These are phyloP conservation scores for Drosophila tripunctata DNA, from an alignment of 2,888 invertebrate genomes.

Conservation along the genomic window DNA sequence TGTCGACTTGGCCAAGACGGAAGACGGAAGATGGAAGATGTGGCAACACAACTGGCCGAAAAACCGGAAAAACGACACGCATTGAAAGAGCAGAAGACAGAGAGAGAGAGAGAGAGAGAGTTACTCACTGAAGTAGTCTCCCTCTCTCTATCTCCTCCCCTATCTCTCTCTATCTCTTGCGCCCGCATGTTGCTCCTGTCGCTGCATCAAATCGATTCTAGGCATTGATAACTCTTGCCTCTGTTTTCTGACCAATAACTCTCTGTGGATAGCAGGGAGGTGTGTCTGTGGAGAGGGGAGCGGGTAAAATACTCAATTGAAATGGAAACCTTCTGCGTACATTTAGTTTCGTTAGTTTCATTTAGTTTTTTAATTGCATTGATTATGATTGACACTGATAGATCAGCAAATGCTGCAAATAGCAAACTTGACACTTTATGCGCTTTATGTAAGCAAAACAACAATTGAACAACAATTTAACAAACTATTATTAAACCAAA, in stretches of 20 bases:
- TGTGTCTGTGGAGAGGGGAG: neutral
- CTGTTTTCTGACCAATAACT: slow-evolving; percentile 34
- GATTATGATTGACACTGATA: slow-evolving; percentile 74
- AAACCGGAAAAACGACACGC: slow-evolving; percentile 78
- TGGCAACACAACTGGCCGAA: slow-evolving; percentile 63
- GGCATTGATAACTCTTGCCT: slow-evolving; percentile 44
- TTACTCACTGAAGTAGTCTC: neutral
- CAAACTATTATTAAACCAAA: slow-evolving; percentile 65
- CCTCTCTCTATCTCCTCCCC: neutral
- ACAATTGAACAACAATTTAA: slow-evolving; percentile 64
- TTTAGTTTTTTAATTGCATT: slow-evolving; percentile 63
- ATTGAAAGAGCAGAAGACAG: no score
- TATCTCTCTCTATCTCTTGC: neutral
- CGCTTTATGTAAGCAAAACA: slow-evolving; percentile 53
- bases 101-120: slow-evolving; percentile 23
- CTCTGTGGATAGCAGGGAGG: neutral
- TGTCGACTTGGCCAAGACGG: slow-evolving; percentile 56
- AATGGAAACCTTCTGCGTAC: slow-evolving; percentile 55
- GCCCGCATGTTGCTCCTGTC: slow-evolving; percentile 12
- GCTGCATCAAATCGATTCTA: slow-evolving; percentile 40
- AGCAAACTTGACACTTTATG: neutral
- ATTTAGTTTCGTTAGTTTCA: slow-evolving; percentile 40
- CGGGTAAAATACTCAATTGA: slow-evolving; percentile 50
- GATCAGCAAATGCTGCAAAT: slow-evolving; percentile 27
- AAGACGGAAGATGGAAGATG: slow-evolving; percentile 56